Base-by-base conservation (phyloP, 2,797 vertebrate genomes). In the Podarcis siculus region DNA sequence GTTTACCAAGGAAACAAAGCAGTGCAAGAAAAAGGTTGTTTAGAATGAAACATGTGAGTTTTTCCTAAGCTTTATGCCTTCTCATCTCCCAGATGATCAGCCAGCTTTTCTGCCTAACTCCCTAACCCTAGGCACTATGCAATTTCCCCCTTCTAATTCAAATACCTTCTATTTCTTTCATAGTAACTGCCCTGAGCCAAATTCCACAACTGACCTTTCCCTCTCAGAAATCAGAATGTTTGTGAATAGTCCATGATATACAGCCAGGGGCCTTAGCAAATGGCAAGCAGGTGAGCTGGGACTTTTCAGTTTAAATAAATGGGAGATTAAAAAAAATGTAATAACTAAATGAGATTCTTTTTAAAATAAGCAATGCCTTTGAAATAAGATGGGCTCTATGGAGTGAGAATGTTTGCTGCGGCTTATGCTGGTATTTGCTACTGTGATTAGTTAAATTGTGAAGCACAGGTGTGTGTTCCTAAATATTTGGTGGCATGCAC, bases 1-100 rank as follows among this genome's bases (percentile, higher is more conserved):
- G 73, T 1, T 85, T 21, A 81, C 66, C 37, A 82, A 87, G 71
- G 45, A 80, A 64, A 92, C 32, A 84, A 55, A 91, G 75, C 90
- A 92, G 71, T 35, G 76, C 25, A 79, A 13, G 13, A 30, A 77
- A 81, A 81, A 66, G 58, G 82, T 86, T 82, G 75, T 3, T 19
- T 17, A 64, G 13, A 64, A 45, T 45, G 55, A 78, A 85, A 85
- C 37, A 64, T 77, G 64, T 71, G 90, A 82, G 12, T 49, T 78
- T 49, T n/a, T 35, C 3, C 30, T 86, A n/a, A 58, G 25, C 35
- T 39, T 19, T 37, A 35, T 27, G 8, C 12, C 8, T 27, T 79
- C 42, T 23, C 21, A 23, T 12, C 25, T 78, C 39, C 10, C 27
- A 30, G 25, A 21, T 42, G 25, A 39, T 66, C 79, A 67, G 75